Base-by-base conservation (phyloP, 2,113 vertebrate genomes). In the Cromileptes altivelis region DNA sequence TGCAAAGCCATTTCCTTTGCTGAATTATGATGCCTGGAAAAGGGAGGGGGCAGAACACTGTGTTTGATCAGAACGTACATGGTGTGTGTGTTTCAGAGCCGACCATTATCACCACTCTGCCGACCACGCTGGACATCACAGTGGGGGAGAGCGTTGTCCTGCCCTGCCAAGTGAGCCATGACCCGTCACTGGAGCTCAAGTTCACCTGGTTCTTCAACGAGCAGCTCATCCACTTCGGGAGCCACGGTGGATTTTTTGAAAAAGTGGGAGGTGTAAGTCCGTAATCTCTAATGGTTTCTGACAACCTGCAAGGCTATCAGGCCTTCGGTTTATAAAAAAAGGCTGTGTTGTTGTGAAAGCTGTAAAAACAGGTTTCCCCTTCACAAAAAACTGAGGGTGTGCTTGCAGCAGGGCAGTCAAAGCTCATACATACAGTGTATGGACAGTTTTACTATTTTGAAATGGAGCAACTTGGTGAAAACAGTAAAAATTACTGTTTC, bases 181-280 rank as follows among this genome's bases (percentile, higher is more conserved):
- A 99, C 81, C 97, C 96, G 3, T 97, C 98, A 0, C 93, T 99
- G 78, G 97, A 98, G 81, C 96, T 98, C 23, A 86, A 96, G 81
- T 99, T 99, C 87, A 97, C 97, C 81, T 99, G 98, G 98, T 97
- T 97, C 0, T 99, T 99, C 92, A 99, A 99, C 0, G 98, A 97
- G 85, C 97, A 96, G 88, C 94, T 97, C 85, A 98, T 99, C 69
- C 97, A 99, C 95, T 99, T 99, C 2, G 96, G 97, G 52, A 97
- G 94, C 85, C 97, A 99, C 0, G 97, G 97, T 1, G 98, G 98
- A 87, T 99, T 97, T 91, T 99, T 99, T 76, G 98, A 99, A 69
- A 97, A 97, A 94, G 97, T 99, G 1, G 98, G 98, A 87, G 97
- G 98, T 61, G 98, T 99, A 97, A 99, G 97, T 97, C 82, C 27